Evolutionary conservation across 2,797 vertebrate genomes (phyloP), one percentile per base, ranked within the genome.

Genomic region (Myotis myotis): DNA sequence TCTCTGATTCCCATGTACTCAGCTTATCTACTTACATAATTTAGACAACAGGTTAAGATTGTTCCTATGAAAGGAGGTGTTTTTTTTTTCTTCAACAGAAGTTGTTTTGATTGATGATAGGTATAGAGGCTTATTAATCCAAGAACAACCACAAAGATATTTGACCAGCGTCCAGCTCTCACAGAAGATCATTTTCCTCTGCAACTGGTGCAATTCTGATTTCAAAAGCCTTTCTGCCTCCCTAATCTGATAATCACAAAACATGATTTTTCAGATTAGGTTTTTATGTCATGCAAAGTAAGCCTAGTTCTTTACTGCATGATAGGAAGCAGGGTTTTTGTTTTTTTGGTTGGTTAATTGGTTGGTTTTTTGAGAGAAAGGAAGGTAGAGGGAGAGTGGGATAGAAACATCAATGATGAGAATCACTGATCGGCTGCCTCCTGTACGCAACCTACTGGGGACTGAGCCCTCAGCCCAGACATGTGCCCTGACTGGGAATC

Each of bases 171-270:
- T 70, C 41, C 23, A 72, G 6, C 15, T 60, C 47, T 87, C 83
- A 80, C 16, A 78, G 44, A 82, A 72, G 28, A 85, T 68, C 20
- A 36, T 87, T 86, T 88, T 79, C 66, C 66, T 70, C 47, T 57
- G 25, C 41, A 75, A 49, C 57, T 64, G 82, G 6, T 30, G 8
- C 55, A 89, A 76, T 44, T 93, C 41, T 92, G 64, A 95, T 53
- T 79, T 64, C 80, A 92, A 94, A 82, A 60, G 55, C 20, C 33
- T 23, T 57, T 85, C n/a, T 71, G 71, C 30, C 76, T 79, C 19
- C 60, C 47, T 84, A 90, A 82, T 82, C 41, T 71, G 33, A 33
- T 86, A 8, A 96, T 55, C 62, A 87, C 12, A 91, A 95, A 90
- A 47, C 2, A 2, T 78, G 49, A 60, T 41, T 82, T 95, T 86